phyloP scores from a whole-genome alignment of 2,113 vertebrate genomes.

The Bettongia penicillata region DNA sequence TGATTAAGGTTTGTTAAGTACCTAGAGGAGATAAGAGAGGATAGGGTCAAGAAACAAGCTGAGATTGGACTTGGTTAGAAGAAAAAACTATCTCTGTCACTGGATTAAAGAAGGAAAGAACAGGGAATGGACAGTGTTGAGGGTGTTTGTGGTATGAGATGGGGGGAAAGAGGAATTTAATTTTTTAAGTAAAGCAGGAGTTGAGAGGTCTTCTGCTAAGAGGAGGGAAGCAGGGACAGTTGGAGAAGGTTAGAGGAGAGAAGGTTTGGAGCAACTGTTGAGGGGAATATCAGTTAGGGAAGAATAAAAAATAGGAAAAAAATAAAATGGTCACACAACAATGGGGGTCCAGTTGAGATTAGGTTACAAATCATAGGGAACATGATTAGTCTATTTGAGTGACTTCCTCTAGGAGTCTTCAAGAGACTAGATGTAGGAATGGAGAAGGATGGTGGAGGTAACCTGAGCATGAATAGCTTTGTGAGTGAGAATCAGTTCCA shows the following conservation, averaged over 20 bases:
- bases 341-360: neutral
- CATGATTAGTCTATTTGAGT: neutral
- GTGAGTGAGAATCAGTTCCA: neutral
- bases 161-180: neutral
- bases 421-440: neutral
- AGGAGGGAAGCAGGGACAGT: neutral
- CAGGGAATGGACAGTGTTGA: neutral
- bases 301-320: neutral
- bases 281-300: rapidly evolving
- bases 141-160: neutral
- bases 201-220: neutral
- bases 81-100: neutral
- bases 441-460: neutral
- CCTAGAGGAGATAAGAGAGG: neutral
- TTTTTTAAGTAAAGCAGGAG: neutral
- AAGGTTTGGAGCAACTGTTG: neutral
- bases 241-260: neutral
- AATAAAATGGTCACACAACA: neutral
- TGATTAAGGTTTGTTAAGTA: neutral
- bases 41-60: neutral
- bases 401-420: neutral
- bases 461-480: neutral
- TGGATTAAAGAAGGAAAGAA: neutral
- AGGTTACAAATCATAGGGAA: neutral
- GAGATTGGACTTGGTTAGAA: neutral